Evolutionary conservation across 2,888 invertebrate species (phyloP).

Genomic region (Alviniconcha strummeri): DNA sequence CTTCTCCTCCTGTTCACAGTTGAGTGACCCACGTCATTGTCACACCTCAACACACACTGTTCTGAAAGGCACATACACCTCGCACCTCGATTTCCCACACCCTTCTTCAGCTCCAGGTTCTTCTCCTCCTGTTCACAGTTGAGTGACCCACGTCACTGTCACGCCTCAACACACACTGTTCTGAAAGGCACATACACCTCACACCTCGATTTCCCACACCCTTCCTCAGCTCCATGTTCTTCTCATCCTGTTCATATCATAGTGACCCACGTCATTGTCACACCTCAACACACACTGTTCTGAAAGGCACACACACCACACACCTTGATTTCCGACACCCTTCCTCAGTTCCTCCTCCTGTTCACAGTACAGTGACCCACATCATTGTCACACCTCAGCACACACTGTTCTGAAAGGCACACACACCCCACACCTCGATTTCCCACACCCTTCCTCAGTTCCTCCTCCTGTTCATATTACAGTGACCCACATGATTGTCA

Average conservation of each 20-base stretch:
- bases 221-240: conserved; percentile 61
- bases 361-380: too few relatives aligned
- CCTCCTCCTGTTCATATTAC: too few relatives aligned
- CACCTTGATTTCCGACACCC: neutral
- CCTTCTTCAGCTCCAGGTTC: conserved; percentile 58
- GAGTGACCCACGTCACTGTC: too few relatives aligned
- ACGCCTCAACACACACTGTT: neutral
- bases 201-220: neutral
- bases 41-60: neutral
- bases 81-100: neutral
- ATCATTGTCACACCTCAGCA: too few relatives aligned
- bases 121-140: conserved; percentile 37
- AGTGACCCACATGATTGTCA: too few relatives aligned
- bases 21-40: too few relatives aligned
- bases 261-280: too few relatives aligned
- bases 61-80: neutral
- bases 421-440: too few relatives aligned
- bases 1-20: conserved; percentile 41
- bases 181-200: neutral
- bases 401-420: too few relatives aligned
- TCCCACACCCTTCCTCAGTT: too few relatives aligned
- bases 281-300: neutral
- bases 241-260: conserved; percentile 18
- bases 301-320: neutral
- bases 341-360: too few relatives aligned